Conservation (phyloP, 2,888 invertebrate species). For the Carcina quercana region DNA sequence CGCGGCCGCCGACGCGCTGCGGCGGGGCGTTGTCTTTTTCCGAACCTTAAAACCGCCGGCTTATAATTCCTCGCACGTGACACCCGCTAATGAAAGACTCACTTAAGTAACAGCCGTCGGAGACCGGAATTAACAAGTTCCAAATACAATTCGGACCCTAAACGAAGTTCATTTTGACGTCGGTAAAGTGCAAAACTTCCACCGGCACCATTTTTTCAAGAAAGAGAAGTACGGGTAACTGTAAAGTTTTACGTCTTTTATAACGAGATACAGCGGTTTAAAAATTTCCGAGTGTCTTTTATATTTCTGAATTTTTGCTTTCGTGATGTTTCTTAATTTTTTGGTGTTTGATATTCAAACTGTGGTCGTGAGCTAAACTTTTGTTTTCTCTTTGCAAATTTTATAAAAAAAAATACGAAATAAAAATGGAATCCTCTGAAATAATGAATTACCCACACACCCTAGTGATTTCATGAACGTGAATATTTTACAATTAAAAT, state of each 20-base stretch:
- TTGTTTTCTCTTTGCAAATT: too few relatives aligned
- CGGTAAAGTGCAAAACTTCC: constrained; percentile 64
- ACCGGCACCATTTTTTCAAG: constrained; percentile 42
- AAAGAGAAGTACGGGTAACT: too few relatives aligned
- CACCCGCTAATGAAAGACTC: constrained; percentile 68
- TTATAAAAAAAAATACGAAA: too few relatives aligned
- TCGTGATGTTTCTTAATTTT: constrained; percentile 28
- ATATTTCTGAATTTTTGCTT: constrained; percentile 19
- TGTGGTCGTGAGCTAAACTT: too few relatives aligned
- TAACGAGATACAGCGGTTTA: constrained; percentile 42
- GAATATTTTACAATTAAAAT: too few relatives aligned
- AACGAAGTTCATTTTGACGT: constrained; percentile 63
- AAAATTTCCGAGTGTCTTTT: constrained; percentile 29
- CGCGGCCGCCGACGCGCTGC: constrained; percentile 27
- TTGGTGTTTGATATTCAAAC: too few relatives aligned
- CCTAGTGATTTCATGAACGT: too few relatives aligned
- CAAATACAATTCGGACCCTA: constrained; percentile 66
- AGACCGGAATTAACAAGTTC: constrained; percentile 68
- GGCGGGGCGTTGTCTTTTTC: constrained; percentile 41
- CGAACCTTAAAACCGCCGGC: constrained; percentile 36
- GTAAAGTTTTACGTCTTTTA: constrained; percentile 52
- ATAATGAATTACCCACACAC: too few relatives aligned
- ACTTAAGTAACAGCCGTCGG: constrained; percentile 59
- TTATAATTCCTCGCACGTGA: constrained; percentile 64
- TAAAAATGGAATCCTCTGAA: too few relatives aligned